A percentile compares a stretch with the other conserved stretches of the same genome.
phyloP scores from a whole-genome alignment of 2,113 vertebrate species.

The Crotalus tigris region DNA sequence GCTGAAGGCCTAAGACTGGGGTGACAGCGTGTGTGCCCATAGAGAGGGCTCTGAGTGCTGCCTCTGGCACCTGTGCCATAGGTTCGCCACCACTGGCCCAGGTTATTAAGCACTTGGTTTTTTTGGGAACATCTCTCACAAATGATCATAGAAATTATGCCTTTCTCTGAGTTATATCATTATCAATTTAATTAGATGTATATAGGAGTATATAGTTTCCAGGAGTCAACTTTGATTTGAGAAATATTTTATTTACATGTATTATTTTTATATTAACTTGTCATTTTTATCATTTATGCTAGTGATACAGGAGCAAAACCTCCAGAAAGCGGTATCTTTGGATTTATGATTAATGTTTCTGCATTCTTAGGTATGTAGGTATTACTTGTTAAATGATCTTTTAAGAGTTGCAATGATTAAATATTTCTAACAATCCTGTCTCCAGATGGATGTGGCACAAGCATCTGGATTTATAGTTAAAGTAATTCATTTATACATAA shows the following conservation, averaged over 20 bases:
- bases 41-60: no score
- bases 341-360: slow-evolving; percentile 89
- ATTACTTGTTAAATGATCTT: neutral
- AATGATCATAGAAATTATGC: neutral
- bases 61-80: no score
- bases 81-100: neutral
- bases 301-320: slow-evolving; percentile 87
- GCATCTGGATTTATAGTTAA: neutral
- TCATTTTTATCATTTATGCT: slow-evolving; percentile 46
- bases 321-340: slow-evolving; percentile 92
- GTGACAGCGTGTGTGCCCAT: no score
- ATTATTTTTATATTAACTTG: slow-evolving; percentile 1
- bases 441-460: neutral
- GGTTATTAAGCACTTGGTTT: neutral
- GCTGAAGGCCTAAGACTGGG: no score
- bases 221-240: neutral
- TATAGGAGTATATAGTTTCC: neutral
- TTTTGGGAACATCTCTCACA: neutral
- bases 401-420: neutral
- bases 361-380: slow-evolving; percentile 83
- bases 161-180: neutral
- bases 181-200: neutral
- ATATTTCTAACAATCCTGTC: neutral
- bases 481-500: neutral
- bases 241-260: neutral